Percentiles rank a stretch among this genome's conserved stretches.
Evolutionary conservation across 2,113 vertebrate genomes (phyloP).

Genomic region (Carettochelys insculpta): DNA sequence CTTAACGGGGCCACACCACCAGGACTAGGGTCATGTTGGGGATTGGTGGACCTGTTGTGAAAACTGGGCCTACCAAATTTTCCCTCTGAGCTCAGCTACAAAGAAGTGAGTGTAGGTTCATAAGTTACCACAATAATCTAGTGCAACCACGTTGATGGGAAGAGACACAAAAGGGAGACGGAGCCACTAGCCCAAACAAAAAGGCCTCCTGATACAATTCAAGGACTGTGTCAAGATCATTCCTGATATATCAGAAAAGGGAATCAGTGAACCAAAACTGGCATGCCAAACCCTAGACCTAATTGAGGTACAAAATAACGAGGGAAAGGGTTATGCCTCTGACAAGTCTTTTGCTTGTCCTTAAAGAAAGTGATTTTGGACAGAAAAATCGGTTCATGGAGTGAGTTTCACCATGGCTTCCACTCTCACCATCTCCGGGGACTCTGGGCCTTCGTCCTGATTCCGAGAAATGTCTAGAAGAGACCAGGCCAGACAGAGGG

Average conservation of each 20-base stretch:
- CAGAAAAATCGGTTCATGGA: too few species aligned
- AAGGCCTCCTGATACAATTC: background rate
- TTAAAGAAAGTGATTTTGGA: background rate
- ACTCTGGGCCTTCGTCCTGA: background rate
- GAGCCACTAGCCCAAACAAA: background rate
- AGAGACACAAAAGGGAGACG: background rate
- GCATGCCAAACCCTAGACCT: background rate
- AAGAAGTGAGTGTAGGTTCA: background rate
- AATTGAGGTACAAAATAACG: background rate
- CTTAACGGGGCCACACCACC: background rate
- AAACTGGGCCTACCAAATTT: background rate
- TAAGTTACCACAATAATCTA: background rate
- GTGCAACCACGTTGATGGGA: background rate
- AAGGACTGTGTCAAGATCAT: background rate
- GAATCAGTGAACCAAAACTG: background rate
- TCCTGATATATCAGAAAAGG: background rate
- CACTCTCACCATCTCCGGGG: background rate
- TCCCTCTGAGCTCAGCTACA: background rate
- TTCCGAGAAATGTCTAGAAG: background rate
- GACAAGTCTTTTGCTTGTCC: background rate
- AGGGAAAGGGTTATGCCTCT: background rate
- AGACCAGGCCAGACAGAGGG: background rate
- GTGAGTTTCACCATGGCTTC: background rate
- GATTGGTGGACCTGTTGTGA: background rate
- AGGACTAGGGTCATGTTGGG: background rate